Evolutionary conservation across 2,888 invertebrate genomes (phyloP).

Genomic region (Litoditis marina): DNA sequence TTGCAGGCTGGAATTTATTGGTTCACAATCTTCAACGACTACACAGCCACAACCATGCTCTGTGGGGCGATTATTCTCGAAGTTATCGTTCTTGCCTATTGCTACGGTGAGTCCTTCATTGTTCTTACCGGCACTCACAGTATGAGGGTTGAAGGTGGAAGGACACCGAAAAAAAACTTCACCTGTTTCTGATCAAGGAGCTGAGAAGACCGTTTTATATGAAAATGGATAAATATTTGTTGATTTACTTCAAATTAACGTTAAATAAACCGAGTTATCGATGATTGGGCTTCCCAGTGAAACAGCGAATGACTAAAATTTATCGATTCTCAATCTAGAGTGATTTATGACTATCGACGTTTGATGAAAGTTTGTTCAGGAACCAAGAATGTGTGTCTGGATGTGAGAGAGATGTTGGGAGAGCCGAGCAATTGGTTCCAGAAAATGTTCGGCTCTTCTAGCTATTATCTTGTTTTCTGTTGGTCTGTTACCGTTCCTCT

Average conservation of each 20-base stretch:
- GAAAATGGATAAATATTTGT: too few relatives aligned
- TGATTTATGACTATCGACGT: too few relatives aligned
- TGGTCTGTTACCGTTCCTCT: not conserved
- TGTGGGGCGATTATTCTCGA: not conserved
- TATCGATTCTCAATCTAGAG: too few relatives aligned
- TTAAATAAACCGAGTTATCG: too few relatives aligned
- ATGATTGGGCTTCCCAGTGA: too few relatives aligned
- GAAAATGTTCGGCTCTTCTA: not conserved
- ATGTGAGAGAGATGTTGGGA: not conserved
- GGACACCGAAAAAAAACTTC: too few relatives aligned
- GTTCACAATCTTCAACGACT: conserved; percentile 15
- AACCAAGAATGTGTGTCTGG: not conserved
- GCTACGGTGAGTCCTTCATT: conserved; percentile 11
- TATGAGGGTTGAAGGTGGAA: too few relatives aligned
- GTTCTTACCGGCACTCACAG: too few relatives aligned
- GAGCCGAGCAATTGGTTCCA: not conserved
- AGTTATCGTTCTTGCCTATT: not conserved
- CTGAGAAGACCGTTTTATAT: too few relatives aligned
- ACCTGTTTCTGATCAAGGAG: too few relatives aligned
- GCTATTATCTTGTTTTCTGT: not conserved
- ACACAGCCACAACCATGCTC: conserved; percentile 3
- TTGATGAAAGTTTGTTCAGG: conserved; percentile 1
- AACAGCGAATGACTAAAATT: too few relatives aligned
- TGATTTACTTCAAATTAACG: too few relatives aligned
- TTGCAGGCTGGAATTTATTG: conserved; percentile 7